Base-by-base conservation (phyloP, 2,797 vertebrate genomes). In the Lepilemur ruficaudatus region DNA sequence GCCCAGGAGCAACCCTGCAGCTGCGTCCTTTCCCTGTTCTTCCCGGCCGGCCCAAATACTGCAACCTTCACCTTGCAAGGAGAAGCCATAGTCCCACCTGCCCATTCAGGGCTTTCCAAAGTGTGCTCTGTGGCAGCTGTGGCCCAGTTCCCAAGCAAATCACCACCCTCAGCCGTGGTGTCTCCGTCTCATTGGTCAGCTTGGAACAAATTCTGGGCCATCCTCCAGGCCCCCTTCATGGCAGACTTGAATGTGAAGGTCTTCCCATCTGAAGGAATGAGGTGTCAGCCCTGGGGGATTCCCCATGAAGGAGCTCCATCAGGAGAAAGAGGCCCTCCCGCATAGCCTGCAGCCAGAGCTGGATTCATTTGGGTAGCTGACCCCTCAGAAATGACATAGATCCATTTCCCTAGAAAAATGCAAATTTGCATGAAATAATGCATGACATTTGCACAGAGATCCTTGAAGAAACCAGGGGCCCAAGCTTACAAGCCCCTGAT, bases 171-270 rank as follows among this genome's bases (percentile, higher is more conserved):
- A 11, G 61, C 28, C 46, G 38, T 2, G 41, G 2, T 10, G 22
- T 22, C 57, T 91, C 61, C 50, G 32, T 41, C 9, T 18, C 87
- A 57, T 20, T n/a, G 28, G 35, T 87, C 10, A 0, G 8, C 25
- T 11, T 35, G 46, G 84, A 80, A 52, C 57, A 69, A 63, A 72
- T 50, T 43, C 41, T 25, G 35, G 69, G 52, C 41, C 22, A 8
- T 4, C 8, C n/a, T 4, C 12, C 2, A 0, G 23, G 17, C 11
- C 18, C 2, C 23, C 28, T 14, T 14, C 22, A 13, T 0, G 8
- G 22, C 52, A 70, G 18, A n/a, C 11, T n/a, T 61, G 14, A 46
- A 30, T 5, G 35, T 59, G n/a, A 76, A 86, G 32, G 43, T 69
- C 92, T 70, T 75, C 41, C 57, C 22, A 65, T 14, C 52, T 48